Percentiles rank a stretch among this genome's conserved stretches.
These are phyloP conservation scores for Eugnorisma glareosa DNA, from an alignment of 2,888 invertebrate genomes.

Conservation along the genomic window DNA sequence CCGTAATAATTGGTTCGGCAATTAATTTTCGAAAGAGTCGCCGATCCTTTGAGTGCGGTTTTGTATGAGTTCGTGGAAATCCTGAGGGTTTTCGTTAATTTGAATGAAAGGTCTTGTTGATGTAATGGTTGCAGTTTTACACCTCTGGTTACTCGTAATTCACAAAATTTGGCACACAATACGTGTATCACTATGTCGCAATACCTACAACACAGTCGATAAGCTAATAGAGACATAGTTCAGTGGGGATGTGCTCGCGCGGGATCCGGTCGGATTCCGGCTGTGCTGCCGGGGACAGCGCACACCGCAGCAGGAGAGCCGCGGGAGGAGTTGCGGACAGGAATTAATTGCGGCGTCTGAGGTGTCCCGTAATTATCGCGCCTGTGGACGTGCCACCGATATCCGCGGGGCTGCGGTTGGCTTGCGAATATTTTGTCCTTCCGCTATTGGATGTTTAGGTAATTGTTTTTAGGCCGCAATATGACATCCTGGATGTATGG, in stretches of 20 bases:
- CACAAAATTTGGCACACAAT: neutral
- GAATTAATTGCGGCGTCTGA: conserved; percentile 87
- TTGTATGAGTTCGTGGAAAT: neutral
- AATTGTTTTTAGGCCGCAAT: neutral
- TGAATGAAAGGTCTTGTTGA: neutral
- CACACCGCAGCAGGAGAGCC: conserved; percentile 75
- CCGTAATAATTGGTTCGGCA: conserved; percentile 67
- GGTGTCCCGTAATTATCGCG: conserved; percentile 81
- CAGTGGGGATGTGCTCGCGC: conserved; percentile 64
- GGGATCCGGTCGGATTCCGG: conserved; percentile 69
- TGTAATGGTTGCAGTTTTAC: neutral
- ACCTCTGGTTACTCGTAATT: neutral
- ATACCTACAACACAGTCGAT: conserved; percentile 21
- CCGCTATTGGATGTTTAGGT: conserved; percentile 5
- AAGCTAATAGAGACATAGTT: conserved; percentile 55
- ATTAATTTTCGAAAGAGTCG: conserved; percentile 63
- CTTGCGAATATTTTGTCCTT: conserved; percentile 39
- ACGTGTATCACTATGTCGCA: neutral
- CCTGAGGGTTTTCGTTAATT: neutral
- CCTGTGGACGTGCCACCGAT: conserved; percentile 71
- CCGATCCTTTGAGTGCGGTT: conserved; percentile 17
- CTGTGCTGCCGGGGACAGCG: conserved; percentile 76
- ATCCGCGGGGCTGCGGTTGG: conserved; percentile 38
- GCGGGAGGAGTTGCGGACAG: conserved; percentile 69
- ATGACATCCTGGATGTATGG: neutral